These are phyloP conservation scores for Melanotaenia maccullochi DNA, from an alignment of 2,797 vertebrate species.

Conservation along the genomic window DNA sequence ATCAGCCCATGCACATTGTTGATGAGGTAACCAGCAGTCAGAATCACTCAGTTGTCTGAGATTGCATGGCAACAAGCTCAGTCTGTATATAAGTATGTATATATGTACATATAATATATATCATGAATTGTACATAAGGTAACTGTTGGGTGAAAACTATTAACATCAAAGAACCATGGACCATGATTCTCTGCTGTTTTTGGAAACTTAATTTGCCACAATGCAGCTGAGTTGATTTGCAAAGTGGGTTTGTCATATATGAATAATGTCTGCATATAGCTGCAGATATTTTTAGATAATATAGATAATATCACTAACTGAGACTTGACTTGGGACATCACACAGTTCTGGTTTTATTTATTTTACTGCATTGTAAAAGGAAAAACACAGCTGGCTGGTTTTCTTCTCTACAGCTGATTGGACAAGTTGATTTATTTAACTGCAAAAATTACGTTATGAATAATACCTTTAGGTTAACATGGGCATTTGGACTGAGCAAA, in stretches of 20 bases:
- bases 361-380: neutral
- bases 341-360: slow-evolving; percentile 1
- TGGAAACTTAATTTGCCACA: neutral
- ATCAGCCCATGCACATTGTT: slow-evolving; percentile 4
- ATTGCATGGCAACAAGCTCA: slow-evolving; percentile 12
- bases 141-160: neutral
- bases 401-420: neutral
- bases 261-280: neutral
- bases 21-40: slow-evolving; percentile 3
- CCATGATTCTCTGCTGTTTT: neutral
- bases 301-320: slow-evolving; percentile 12
- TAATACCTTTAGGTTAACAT: slow-evolving; percentile 10
- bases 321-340: neutral
- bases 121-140: neutral
- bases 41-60: slow-evolving; percentile 27
- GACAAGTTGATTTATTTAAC: slow-evolving; percentile 11
- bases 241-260: neutral
- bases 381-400: neutral
- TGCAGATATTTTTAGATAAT: neutral
- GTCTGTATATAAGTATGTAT: neutral
- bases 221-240: neutral
- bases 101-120: neutral
- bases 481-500: neutral
- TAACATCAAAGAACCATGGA: neutral
- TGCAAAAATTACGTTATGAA: neutral